A percentile compares a stretch with the other conserved stretches of the same genome.
Conservation (phyloP, 2,113 vertebrate species). For the Atherinomorus stipes region DNA sequence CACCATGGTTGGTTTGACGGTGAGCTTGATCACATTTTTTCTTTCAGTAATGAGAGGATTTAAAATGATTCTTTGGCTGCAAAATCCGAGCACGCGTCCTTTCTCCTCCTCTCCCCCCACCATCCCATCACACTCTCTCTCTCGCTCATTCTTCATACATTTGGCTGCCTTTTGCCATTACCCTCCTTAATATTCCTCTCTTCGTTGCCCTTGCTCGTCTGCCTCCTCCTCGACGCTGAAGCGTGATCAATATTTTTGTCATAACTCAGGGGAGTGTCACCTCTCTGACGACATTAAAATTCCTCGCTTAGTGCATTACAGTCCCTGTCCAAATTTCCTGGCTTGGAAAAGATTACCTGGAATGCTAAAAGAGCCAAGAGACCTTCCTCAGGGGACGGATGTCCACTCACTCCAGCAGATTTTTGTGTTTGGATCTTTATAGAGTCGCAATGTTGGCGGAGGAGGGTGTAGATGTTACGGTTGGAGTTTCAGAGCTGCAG, state of each 20-base stretch:
- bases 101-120: neutral
- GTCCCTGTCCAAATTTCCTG: constrained; percentile 51
- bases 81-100: neutral
- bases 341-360: constrained; percentile 53
- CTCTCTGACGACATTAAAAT: constrained; percentile 67
- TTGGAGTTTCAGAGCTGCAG: constrained; percentile 26
- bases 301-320: constrained; percentile 50
- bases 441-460: neutral
- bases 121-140: neutral
- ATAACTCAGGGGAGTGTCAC: constrained; percentile 71
- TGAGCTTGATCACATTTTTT: constrained; percentile 5
- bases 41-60: neutral
- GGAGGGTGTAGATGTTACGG: constrained; percentile 12
- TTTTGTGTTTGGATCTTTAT: constrained; percentile 16
- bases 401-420: constrained; percentile 10
- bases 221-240: constrained; percentile 43
- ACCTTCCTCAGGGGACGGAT: constrained; percentile 39
- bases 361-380: constrained; percentile 52
- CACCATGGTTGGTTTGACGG: constrained; percentile 37
- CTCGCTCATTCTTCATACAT: constrained; percentile 18
- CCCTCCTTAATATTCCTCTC: constrained; percentile 68
- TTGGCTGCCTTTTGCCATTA: constrained; percentile 41
- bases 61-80: neutral
- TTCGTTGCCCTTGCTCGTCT: constrained; percentile 55
- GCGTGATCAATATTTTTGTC: constrained; percentile 74